Evolutionary conservation across 2,888 invertebrate genomes (phyloP).

Genomic region (Dicyrtomina minuta): DNA sequence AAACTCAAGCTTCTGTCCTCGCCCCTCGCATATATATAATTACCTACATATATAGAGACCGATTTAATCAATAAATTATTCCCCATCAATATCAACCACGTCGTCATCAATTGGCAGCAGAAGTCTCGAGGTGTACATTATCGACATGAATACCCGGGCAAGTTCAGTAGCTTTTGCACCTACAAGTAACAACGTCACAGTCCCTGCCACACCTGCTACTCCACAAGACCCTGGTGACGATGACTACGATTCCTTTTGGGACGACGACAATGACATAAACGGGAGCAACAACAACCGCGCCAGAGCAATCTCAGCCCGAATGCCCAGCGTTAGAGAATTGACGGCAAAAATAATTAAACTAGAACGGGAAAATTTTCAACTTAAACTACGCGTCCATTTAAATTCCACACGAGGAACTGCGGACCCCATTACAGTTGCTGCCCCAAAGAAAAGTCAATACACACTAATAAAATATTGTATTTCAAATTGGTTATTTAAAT

Average conservation of each 20-base stretch:
- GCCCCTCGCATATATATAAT: too few species aligned
- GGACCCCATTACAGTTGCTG: conserved; percentile 4
- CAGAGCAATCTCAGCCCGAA: background rate
- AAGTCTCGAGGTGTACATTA: too few species aligned
- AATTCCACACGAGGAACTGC: conserved; percentile 11
- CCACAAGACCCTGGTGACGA: too few species aligned
- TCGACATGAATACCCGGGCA: too few species aligned
- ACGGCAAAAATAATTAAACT: conserved; percentile 45
- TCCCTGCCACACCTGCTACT: too few species aligned
- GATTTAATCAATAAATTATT: too few species aligned
- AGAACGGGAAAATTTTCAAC: conserved; percentile 49
- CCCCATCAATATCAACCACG: too few species aligned
- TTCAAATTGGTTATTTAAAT: background rate
- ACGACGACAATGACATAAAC: background rate
- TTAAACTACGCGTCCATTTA: conserved; percentile 46
- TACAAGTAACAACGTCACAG: too few species aligned
- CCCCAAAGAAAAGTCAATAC: conserved; percentile 19
- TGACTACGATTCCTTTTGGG: conserved; percentile 17
- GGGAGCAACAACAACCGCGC: background rate
- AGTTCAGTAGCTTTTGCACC: too few species aligned
- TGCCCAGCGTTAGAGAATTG: conserved; percentile 45
- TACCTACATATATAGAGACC: too few species aligned
- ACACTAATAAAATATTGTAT: background rate
- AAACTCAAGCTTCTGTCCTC: too few species aligned
- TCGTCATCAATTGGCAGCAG: too few species aligned